phyloP scores from a whole-genome alignment of 2,113 vertebrate genomes.

The Pyxicephalus adspersus region DNA sequence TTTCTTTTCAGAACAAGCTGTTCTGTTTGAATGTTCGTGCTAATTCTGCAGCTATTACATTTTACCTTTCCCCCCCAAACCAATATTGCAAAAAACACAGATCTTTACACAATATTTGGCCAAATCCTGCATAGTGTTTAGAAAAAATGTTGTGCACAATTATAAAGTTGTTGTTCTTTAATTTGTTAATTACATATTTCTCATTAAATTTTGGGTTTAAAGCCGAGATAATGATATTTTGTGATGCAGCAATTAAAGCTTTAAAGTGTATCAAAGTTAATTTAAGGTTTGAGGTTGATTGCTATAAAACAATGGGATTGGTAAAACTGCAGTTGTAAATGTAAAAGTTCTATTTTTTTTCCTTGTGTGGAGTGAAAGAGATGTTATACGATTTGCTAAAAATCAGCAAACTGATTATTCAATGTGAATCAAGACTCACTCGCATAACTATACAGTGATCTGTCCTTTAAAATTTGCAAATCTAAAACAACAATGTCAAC shows the following conservation, averaged over 20 bases:
- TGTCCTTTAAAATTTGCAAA: too few species aligned
- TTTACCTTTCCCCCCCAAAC: conserved; percentile 13
- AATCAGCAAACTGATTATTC: too few species aligned
- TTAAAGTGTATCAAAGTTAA: neutral
- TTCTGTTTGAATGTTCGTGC: conserved; percentile 43
- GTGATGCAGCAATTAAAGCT: conserved; percentile 7
- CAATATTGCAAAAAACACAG: conserved; percentile 47
- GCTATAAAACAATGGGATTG: neutral
- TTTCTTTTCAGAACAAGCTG: conserved; percentile 53
- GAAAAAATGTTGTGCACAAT: neutral
- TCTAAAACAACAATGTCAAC: too few species aligned
- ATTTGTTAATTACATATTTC: conserved; percentile 25
- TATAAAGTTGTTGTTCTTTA: conserved; percentile 9
- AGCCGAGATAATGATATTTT: neutral
- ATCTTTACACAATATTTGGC: conserved; percentile 31
- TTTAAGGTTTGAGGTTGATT: neutral
- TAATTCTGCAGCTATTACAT: conserved; percentile 25
- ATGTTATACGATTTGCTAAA: too few species aligned
- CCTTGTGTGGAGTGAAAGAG: too few species aligned
- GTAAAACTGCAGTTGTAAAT: too few species aligned
- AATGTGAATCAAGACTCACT: too few species aligned
- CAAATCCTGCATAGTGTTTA: conserved; percentile 1
- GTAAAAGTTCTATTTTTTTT: too few species aligned
- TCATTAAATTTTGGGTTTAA: neutral
- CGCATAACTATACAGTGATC: too few species aligned